Conservation (phyloP, 1,140 invertebrate genomes). For the Acromyrmex heyeri region DNA sequence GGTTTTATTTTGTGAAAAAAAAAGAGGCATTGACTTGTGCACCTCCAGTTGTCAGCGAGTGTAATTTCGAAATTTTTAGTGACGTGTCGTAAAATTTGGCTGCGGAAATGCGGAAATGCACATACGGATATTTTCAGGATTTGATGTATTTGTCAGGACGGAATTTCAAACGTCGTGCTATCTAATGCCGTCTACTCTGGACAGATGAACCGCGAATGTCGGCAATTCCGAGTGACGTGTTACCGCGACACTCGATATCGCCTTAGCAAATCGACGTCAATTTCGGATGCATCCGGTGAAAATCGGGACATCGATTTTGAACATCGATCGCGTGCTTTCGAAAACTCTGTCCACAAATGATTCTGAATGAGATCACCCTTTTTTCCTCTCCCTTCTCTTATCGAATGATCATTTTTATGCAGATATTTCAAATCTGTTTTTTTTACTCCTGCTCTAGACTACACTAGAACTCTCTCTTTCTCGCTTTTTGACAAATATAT, state of each 20-base stretch:
- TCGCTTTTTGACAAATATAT: too few relatives aligned
- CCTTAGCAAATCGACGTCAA: constrained; percentile 53
- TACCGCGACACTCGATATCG: constrained; percentile 65
- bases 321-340: constrained; percentile 20
- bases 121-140: neutral
- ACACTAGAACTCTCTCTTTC: too few relatives aligned
- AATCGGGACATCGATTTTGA: constrained; percentile 53
- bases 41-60: neutral
- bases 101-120: constrained; percentile 10
- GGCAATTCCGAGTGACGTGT: constrained; percentile 54
- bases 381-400: too few relatives aligned
- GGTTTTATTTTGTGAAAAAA: neutral
- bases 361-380: neutral
- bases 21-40: too few relatives aligned
- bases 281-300: constrained; percentile 57
- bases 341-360: constrained; percentile 19
- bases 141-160: constrained; percentile 18
- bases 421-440: too few relatives aligned
- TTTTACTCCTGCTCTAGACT: too few relatives aligned
- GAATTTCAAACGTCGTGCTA: constrained; percentile 25
- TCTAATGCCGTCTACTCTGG: constrained; percentile 21
- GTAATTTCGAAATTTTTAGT: constrained; percentile 17
- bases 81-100: neutral
- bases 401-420: too few relatives aligned
- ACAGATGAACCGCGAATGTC: constrained; percentile 54